Evolutionary conservation across 2,888 invertebrate species (phyloP).

Genomic region (Amiota communis): DNA sequence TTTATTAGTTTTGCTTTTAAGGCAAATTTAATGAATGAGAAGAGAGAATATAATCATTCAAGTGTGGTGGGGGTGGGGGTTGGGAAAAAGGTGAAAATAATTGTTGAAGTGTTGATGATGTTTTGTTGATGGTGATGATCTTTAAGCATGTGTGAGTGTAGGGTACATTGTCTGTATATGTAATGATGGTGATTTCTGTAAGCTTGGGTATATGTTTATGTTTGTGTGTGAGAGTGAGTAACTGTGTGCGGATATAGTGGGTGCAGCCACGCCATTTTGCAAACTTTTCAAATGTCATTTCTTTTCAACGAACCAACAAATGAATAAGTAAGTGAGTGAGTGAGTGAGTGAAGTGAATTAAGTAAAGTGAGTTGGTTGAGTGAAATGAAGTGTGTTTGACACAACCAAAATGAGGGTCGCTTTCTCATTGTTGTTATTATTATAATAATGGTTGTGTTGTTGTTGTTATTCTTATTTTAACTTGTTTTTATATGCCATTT

Average conservation of each 20-base stretch:
- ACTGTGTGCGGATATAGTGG: slow-evolving; percentile 34
- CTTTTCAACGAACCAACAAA: background rate
- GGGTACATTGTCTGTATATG: slow-evolving; percentile 26
- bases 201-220: slow-evolving; percentile 19
- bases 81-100: background rate
- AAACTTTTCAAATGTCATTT: slow-evolving; percentile 38
- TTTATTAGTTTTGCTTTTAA: slow-evolving; percentile 61
- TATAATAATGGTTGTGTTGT: slow-evolving; percentile 1
- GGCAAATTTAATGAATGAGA: background rate
- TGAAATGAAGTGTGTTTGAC: slow-evolving; percentile 19
- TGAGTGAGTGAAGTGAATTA: too few relatives aligned
- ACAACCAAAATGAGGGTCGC: slow-evolving; percentile 2
- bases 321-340: too few relatives aligned
- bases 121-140: background rate
- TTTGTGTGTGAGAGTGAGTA: slow-evolving; percentile 32
- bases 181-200: slow-evolving; percentile 7
- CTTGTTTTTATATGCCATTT: background rate
- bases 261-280: slow-evolving; percentile 29
- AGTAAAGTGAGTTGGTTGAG: too few relatives aligned
- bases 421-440: slow-evolving; percentile 14
- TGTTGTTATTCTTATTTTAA: background rate
- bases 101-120: background rate
- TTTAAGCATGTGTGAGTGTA: slow-evolving; percentile 2
- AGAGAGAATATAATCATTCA: too few relatives aligned
- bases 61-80: too few relatives aligned